Evolutionary conservation across 2,113 vertebrate genomes (phyloP).

Genomic region (Hemicordylus capensis): DNA sequence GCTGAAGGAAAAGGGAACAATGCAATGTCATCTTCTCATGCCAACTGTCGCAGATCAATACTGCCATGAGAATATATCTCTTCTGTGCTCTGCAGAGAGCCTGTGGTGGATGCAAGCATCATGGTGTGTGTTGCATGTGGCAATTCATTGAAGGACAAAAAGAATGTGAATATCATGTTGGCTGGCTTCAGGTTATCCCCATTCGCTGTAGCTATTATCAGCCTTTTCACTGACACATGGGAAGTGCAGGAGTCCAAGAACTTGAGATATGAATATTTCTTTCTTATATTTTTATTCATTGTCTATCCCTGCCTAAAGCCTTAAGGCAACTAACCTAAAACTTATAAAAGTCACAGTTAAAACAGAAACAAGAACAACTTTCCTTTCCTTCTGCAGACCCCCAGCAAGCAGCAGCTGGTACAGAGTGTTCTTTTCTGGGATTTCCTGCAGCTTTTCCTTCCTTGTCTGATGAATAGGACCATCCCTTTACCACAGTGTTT

Average conservation of each 20-base stretch:
- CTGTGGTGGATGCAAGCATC: neutral
- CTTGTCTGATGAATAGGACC: too few relatives aligned
- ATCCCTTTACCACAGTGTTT: too few relatives aligned
- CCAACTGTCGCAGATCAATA: constrained; percentile 3
- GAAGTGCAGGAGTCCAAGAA: neutral
- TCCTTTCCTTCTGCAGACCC: too few relatives aligned
- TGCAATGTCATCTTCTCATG: neutral
- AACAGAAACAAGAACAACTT: too few relatives aligned
- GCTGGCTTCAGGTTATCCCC: neutral
- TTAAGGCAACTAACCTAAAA: too few relatives aligned
- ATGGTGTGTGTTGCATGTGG: neutral
- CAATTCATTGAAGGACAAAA: neutral
- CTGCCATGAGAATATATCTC: neutral
- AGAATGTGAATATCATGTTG: neutral
- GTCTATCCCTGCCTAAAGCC: too few relatives aligned
- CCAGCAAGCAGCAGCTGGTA: too few relatives aligned
- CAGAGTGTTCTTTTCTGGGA: too few relatives aligned
- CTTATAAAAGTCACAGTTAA: too few relatives aligned
- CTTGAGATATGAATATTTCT: neutral
- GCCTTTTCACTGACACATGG: neutral
- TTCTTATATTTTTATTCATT: too few relatives aligned
- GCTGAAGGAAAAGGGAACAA: neutral
- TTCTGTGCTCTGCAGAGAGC: neutral
- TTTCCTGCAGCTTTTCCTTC: too few relatives aligned
- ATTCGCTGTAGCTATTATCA: neutral